Evolutionary conservation across 2,113 vertebrate genomes (phyloP), one percentile per base, ranked within the genome.

Genomic region (Notarius lentiginosus): DNA sequence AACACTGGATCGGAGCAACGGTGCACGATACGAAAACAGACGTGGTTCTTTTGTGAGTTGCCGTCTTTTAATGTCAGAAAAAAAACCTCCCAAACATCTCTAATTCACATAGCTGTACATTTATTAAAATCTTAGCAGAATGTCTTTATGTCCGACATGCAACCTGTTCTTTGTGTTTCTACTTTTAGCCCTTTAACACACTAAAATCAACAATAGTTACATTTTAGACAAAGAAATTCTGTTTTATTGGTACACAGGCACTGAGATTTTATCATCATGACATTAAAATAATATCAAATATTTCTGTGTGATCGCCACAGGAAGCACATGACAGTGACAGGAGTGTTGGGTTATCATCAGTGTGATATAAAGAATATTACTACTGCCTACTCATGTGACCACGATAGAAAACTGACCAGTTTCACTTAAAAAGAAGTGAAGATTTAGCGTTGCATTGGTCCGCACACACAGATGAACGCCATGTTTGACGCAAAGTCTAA

Each of bases 251-350:
- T 58, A 61, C 9, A 47, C 18, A 61, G 55, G 60, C 27, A 34
- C 61, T 24, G 2, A 77, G 22, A 53, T 27, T 75, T 24, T 76
- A 7, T 27, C n/a, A 77, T n/a, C 73, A 79, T 34, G 18, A 7
- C 41, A 81, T 34, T 61, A 86, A 65, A 7, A 47, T 63, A 10
- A 76, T 27, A 81, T 79, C 70, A 82, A 82, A 82, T n/a, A 82
- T 70, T 30, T 58, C 1, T 70, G 41, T 41, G 30, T 51, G 6
- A 76, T 27, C 41, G 9, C 56, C 30, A 82, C 49, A 41, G 51
- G 15, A 72, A 27, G 14, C 30, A 81, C 30, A 75, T 60, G n/a
- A 24, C 27, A 5, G 58, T 61, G 24, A 51, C 12, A 14, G 47
- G n/a, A 65, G n/a, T 51, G 56, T n/a, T 18, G 34, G 9, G n/a